phyloP scores from a whole-genome alignment of 1,140 invertebrate species.

The Drosophila aff. region DNA sequence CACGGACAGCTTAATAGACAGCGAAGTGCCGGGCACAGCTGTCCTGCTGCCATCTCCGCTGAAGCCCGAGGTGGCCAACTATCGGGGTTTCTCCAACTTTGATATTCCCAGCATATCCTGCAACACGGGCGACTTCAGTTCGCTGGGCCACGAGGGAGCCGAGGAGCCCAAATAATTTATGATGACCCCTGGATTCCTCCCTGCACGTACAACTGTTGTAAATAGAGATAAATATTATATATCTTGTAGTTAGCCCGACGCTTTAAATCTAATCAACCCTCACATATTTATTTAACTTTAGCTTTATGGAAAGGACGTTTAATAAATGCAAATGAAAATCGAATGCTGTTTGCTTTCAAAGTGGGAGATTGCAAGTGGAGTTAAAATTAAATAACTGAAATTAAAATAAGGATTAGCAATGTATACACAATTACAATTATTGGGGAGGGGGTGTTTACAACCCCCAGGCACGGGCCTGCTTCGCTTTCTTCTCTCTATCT shows the following conservation, averaged over 20 bases:
- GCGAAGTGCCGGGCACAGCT: constrained; percentile 86
- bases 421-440: too few species aligned
- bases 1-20: constrained; percentile 85
- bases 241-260: constrained; percentile 38
- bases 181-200: not conserved
- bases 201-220: constrained; percentile 46
- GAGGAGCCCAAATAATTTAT: constrained; percentile 19
- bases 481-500: not conserved
- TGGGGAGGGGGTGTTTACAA: too few species aligned
- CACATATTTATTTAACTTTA: constrained; percentile 63
- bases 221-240: constrained; percentile 46
- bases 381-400: too few species aligned
- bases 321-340: constrained; percentile 38
- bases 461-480: too few species aligned
- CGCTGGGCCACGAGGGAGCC: constrained; percentile 50
- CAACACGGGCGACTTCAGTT: constrained; percentile 88
- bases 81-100: constrained; percentile 89
- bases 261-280: constrained; percentile 22
- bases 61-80: constrained; percentile 87
- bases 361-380: not conserved
- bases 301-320: constrained; percentile 38
- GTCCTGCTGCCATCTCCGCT: constrained; percentile 88
- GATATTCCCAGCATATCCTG: constrained; percentile 91
- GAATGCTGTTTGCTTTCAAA: not conserved
- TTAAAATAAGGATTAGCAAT: too few species aligned